A percentile compares a stretch with the other conserved stretches of the same genome.
Evolutionary conservation across 2,113 vertebrate species (phyloP).

Genomic region (Trichechus manatus): DNA sequence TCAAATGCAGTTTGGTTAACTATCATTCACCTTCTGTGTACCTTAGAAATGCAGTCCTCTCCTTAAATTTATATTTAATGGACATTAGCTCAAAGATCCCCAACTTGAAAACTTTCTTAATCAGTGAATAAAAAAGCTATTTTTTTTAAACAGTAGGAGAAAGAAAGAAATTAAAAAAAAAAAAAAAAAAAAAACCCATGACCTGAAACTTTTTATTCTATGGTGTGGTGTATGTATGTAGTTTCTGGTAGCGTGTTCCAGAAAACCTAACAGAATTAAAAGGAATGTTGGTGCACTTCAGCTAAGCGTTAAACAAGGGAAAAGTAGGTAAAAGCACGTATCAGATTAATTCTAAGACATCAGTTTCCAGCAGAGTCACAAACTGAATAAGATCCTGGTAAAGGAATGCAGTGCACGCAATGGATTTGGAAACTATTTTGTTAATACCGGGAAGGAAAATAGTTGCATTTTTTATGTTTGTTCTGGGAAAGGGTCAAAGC

Average conservation of each 20-base stretch:
- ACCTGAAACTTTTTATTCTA: conserved; percentile 48
- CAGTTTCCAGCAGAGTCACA: conserved; percentile 46
- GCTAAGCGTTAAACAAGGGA: conserved; percentile 15
- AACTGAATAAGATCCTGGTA: conserved; percentile 29
- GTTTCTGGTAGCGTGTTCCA: conserved; percentile 13
- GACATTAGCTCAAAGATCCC: conserved; percentile 71
- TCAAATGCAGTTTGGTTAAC: not conserved
- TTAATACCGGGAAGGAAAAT: conserved; percentile 69
- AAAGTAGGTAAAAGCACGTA: conserved; percentile 25
- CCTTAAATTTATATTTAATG: conserved; percentile 58
- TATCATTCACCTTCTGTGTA: not conserved
- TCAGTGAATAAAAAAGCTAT: conserved; percentile 43
- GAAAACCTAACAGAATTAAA: conserved; percentile 49
- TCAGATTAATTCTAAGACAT: conserved; percentile 67
- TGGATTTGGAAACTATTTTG: conserved; percentile 70
- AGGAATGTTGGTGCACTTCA: not conserved
- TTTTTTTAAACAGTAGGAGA: not conserved
- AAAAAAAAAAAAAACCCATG: not conserved
- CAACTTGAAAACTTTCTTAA: conserved; percentile 77
- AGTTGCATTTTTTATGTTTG: conserved; percentile 62
- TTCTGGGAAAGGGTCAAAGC: conserved; percentile 64
- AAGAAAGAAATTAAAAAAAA: not conserved
- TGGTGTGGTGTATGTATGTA: not conserved
- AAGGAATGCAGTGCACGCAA: conserved; percentile 18
- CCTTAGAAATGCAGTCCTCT: conserved; percentile 46